Conservation (phyloP, 2,797 vertebrate species). For the Vespertilio murinus region DNA sequence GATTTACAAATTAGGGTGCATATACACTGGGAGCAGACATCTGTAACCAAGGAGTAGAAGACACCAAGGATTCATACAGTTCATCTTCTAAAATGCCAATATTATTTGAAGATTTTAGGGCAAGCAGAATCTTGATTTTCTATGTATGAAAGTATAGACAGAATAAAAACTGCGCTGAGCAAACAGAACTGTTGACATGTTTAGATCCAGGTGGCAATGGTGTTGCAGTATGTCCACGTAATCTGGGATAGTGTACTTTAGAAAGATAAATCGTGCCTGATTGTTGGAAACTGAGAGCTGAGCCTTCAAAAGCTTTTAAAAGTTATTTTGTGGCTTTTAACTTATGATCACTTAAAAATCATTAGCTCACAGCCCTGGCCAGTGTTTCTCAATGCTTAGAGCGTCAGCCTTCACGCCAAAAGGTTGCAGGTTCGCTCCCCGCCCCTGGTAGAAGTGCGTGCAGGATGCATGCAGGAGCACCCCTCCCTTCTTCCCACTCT, state of each 20-base stretch:
- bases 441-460: too few relatives aligned
- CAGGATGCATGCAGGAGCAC: too few relatives aligned
- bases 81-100: background rate
- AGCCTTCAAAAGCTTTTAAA: background rate
- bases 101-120: background rate
- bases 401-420: too few relatives aligned
- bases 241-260: background rate
- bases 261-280: background rate
- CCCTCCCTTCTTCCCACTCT: too few relatives aligned
- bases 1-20: background rate
- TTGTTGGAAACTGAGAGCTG: background rate
- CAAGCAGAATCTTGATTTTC: constrained; percentile 22
- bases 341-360: constrained; percentile 2
- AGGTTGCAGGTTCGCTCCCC: too few relatives aligned
- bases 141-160: background rate
- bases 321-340: background rate
- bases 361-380: background rate
- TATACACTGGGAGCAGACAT: background rate
- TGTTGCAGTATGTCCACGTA: background rate
- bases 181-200: background rate
- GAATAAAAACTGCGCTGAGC: background rate
- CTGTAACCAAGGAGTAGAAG: background rate
- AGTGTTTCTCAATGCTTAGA: too few relatives aligned
- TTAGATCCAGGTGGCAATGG: background rate
- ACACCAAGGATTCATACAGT: background rate